Conservation (phyloP, 92 coral and sea anemone species). For the Palythoa heliodiscus region DNA sequence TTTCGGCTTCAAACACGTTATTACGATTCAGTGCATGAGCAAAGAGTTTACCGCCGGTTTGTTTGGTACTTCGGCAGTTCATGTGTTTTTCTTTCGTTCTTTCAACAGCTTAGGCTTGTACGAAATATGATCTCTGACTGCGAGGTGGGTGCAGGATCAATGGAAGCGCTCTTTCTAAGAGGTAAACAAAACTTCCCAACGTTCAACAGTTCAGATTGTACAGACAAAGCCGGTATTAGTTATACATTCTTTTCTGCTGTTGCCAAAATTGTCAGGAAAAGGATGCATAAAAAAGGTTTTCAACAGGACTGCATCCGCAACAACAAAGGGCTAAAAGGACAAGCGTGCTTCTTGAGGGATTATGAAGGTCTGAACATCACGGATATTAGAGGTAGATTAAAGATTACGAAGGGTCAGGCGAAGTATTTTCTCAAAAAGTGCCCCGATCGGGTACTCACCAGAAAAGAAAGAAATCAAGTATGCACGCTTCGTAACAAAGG, state of each 20-base stretch:
- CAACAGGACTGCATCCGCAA: constrained; percentile 26
- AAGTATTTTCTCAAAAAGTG: constrained; percentile 12
- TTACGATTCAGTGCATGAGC: no score
- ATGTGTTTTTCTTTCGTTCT: neutral
- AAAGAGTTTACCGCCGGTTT: no score
- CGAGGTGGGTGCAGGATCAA: neutral
- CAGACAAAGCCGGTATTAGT: neutral
- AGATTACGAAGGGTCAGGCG: neutral
- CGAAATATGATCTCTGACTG: neutral
- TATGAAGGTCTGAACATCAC: constrained; percentile 7
- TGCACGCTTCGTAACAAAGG: constrained; percentile 1
- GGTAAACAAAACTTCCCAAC: neutral
- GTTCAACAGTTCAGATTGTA: constrained; percentile 7
- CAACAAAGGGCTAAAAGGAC: neutral
- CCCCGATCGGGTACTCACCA: constrained; percentile 31
- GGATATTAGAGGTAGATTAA: neutral
- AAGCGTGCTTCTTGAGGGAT: constrained; percentile 32
- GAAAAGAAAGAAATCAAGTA: constrained; percentile 7
- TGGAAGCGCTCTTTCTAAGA: neutral
- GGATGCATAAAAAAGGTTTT: neutral
- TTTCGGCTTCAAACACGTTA: no score
- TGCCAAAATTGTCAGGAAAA: neutral
- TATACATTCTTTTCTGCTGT: constrained; percentile 23
- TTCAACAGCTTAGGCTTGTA: neutral
- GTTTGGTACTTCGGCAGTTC: no score